These are phyloP conservation scores for Mobula hypostoma DNA, from an alignment of 2,113 vertebrate genomes.

Conservation along the genomic window DNA sequence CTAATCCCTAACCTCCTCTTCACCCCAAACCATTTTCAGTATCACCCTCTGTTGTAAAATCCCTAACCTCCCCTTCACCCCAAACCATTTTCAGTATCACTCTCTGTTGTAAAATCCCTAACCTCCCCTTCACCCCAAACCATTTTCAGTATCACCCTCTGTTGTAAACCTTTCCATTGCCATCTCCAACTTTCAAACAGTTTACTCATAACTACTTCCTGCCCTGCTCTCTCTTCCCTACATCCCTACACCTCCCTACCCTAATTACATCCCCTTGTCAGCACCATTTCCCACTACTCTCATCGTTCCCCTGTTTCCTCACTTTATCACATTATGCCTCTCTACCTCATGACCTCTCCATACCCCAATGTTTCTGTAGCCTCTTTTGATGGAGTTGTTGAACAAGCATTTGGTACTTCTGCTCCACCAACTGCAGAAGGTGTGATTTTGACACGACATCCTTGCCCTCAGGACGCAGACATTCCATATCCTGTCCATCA, in stretches of 20 bases:
- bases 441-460: slow-evolving; percentile 40
- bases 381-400: slow-evolving; percentile 57
- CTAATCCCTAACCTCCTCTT: neutral
- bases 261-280: neutral
- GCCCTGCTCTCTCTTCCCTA: neutral
- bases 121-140: neutral
- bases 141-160: neutral
- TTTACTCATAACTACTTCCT: neutral
- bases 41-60: neutral
- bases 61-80: neutral
- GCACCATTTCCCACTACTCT: neutral
- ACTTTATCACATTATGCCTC: too few relatives aligned
- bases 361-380: slow-evolving; percentile 54
- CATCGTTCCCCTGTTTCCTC: neutral
- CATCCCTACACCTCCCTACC: neutral
- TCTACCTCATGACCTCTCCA: neutral
- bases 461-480: neutral
- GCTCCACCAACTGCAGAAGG: slow-evolving; percentile 50
- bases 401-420: slow-evolving; percentile 57
- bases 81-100: neutral
- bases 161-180: neutral
- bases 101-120: neutral
- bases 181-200: neutral
- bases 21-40: neutral
- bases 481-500: neutral